phyloP scores from a whole-genome alignment of 2,113 vertebrate species.

The Oxyruncus cristatus region DNA sequence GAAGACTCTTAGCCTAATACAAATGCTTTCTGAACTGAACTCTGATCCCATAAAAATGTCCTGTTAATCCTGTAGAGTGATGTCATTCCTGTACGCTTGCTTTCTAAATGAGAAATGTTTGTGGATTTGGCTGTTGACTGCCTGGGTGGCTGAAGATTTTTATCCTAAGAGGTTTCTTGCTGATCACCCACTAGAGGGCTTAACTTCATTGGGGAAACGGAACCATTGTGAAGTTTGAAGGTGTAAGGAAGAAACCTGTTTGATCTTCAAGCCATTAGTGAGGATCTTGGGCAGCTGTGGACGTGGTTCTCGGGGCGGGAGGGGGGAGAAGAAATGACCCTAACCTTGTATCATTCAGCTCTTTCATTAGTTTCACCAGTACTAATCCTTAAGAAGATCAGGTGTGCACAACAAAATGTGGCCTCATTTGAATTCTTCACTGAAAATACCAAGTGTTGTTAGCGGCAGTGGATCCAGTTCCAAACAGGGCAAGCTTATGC shows the following conservation, averaged over 20 bases:
- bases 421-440: not conserved
- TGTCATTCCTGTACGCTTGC: not conserved
- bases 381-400: not conserved
- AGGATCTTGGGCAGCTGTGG: not conserved
- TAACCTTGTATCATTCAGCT: fast-evolving
- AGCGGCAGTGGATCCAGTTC: not conserved
- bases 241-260: not conserved
- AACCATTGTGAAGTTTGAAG: not conserved
- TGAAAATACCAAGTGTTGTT: not conserved
- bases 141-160: not conserved
- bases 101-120: not conserved
- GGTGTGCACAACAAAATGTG: not conserved
- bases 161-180: not conserved
- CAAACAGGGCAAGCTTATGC: not conserved
- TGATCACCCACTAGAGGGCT: constrained; percentile 41
- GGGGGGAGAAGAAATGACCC: not conserved
- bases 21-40: constrained; percentile 14
- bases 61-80: not conserved
- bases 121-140: not conserved
- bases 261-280: not conserved
- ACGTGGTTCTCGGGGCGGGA: not conserved
- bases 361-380: not conserved
- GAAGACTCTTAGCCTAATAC: not conserved
- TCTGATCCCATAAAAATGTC: not conserved
- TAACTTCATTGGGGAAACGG: not conserved